phyloP scores from a whole-genome alignment of 2,888 invertebrate genomes.

The Miltochrista miniata region DNA sequence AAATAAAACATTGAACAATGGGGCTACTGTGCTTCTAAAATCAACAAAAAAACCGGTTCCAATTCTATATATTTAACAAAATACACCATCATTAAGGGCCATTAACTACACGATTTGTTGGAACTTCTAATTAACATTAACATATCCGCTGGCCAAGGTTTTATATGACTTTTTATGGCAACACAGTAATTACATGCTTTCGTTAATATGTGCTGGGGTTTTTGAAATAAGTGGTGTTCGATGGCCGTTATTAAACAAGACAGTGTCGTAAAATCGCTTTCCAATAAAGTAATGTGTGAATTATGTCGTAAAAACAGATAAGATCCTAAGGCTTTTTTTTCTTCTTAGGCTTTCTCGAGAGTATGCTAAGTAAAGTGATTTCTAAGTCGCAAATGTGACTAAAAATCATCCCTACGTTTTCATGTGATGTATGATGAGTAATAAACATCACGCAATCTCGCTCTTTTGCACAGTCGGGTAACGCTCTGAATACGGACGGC shows the following conservation, averaged over 20 bases:
- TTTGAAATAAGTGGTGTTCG: constrained; percentile 20
- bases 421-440: too few species aligned
- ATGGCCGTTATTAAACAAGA: constrained; percentile 9
- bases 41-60: background rate
- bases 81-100: constrained; percentile 22
- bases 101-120: constrained; percentile 49
- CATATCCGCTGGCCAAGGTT: constrained; percentile 36
- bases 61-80: background rate
- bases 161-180: constrained; percentile 49
- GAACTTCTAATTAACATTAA: constrained; percentile 51
- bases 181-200: constrained; percentile 42
- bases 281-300: constrained; percentile 36
- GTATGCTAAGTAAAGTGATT: too few species aligned
- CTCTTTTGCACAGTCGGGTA: too few species aligned
- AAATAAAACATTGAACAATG: too few species aligned
- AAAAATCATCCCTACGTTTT: too few species aligned
- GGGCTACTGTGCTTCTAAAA: too few species aligned
- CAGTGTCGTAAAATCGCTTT: constrained; percentile 24
- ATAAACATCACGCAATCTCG: too few species aligned
- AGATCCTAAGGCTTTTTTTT: background rate
- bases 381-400: too few species aligned
- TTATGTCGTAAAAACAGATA: constrained; percentile 21
- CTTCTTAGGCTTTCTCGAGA: too few species aligned
- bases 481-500: too few species aligned
- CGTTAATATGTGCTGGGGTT: constrained; percentile 37